Evolutionary conservation across 1,140 invertebrate species (phyloP).

Genomic region (Pemphigus obesinymphae): DNA sequence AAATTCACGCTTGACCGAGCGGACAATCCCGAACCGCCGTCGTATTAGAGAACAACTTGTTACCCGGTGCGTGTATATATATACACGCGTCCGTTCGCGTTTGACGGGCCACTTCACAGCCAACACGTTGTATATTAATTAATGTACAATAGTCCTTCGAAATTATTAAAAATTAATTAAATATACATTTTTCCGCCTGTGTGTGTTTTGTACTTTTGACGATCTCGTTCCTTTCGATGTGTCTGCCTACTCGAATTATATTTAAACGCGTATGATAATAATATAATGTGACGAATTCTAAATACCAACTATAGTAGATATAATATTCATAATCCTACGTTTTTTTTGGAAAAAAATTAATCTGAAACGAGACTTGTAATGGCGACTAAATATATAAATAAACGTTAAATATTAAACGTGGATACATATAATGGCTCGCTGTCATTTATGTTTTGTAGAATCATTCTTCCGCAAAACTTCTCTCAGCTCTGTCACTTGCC

Average conservation of each 20-base stretch:
- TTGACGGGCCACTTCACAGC: constrained; percentile 29
- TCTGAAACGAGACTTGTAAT: no score
- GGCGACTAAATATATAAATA: no score
- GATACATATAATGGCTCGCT: background rate
- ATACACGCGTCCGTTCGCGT: background rate
- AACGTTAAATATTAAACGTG: background rate
- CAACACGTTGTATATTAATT: background rate
- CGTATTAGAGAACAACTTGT: background rate
- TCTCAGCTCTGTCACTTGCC: no score
- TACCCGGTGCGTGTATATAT: background rate
- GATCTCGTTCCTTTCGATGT: background rate
- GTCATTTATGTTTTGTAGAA: background rate
- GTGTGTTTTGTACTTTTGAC: background rate
- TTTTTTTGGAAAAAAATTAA: no score
- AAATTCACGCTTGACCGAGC: constrained; percentile 21
- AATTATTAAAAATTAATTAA: constrained; percentile 7
- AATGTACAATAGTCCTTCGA: background rate
- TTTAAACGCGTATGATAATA: background rate
- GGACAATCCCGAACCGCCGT: background rate
- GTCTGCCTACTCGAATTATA: background rate
- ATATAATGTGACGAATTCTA: background rate
- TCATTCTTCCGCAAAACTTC: background rate
- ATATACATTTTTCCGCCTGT: background rate
- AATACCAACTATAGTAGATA: background rate
- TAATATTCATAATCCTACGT: no score